Base-by-base conservation (phyloP, 2,113 vertebrate genomes). In the Poeciliopsis occidentalis region DNA sequence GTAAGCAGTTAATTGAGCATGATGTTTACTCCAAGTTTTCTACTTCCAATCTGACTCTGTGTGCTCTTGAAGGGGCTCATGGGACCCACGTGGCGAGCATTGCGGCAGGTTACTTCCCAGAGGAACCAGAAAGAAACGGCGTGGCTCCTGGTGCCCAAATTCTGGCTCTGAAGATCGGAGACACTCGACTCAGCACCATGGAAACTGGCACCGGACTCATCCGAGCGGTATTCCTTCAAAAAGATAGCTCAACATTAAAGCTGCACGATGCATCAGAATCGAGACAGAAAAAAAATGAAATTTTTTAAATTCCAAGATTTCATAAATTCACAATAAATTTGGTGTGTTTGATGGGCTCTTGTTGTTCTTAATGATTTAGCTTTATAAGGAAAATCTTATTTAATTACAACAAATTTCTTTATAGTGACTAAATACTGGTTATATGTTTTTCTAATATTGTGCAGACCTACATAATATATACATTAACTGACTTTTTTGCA, bases 21-120 rank as follows among this genome's bases (percentile, higher is more conserved):
- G 39, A 15, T 15, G 39, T 41, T 32, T 17, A 44, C 29, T 29
- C n/a, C 17, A 4, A 2, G 32, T 63, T 12, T 30, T 41, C 22
- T 39, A 69, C 64, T 27, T 37, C 62, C 32, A 29, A 8, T 67
- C 12, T 54, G 61, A 69, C 31, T 81, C 4, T 76, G 11, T 85
- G 8, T 68, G 15, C 5, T 74, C 70, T 64, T 60, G 8, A 80
- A 99, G 98, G 98, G 67, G 97, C 98, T 76, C 98, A 99, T 64
- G 98, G 98, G 65, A 99, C 98, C 57, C 98, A 99, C 0, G 98
- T 99, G 47, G 98, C 97, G n/a, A 98, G 98, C 84, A 99, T 99
- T 63, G 98, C 98, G 61, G 97, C 98, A 8, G 98, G 98, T 10
- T 95, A 97, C 87, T 99, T 99, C 89, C 97, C 97, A 19, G 97